Evolutionary conservation across 2,797 vertebrate species (phyloP), one percentile per base, ranked within the genome.

Genomic region (Muraenolepis orangiensis): DNA sequence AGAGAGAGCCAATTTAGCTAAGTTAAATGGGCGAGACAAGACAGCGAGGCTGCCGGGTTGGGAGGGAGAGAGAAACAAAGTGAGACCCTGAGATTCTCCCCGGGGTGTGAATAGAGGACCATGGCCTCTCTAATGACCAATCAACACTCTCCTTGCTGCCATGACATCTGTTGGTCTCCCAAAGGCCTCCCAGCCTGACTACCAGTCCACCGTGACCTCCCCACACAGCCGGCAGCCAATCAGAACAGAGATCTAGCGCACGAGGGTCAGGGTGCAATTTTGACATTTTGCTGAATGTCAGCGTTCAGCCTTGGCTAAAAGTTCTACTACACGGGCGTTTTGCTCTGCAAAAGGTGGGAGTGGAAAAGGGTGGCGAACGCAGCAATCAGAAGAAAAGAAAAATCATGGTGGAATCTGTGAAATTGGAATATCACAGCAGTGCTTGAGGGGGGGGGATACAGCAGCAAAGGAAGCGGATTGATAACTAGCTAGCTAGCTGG

Each of bases 101-200:
- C 82, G 84, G 80, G 90, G 86, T 84, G 86, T 51, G 80, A 86
- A 85, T 84, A 78, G 84, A 87, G 80, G 81, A 91, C 90, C 86
- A 84, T 85, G 87, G 89, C 86, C 87, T 85, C 89, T 91, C 89
- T 92, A 91, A 92, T 91, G 89, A 91, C 92, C 93, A 93, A 94
- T 94, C 91, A 94, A 93, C 92, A 94, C 92, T 91, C 87, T 92
- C 82, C 86, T 88, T 80, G 82, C 89, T 90, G 87, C 90, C 85
- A 83, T 86, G 81, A 88, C 90, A 91, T 93, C 91, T 92, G 91
- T 87, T 91, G 87, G 85, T 89, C 81, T 84, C 91, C 87, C 90
- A 79, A 85, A 87, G 86, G 88, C 90, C 90, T 89, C 83, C 82
- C 71, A n/a, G 70, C 85, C 86, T 83, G 81, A 89, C 91, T 89